Conservation (phyloP, 2,888 invertebrate genomes). For the Melanostoma mellinum region DNA sequence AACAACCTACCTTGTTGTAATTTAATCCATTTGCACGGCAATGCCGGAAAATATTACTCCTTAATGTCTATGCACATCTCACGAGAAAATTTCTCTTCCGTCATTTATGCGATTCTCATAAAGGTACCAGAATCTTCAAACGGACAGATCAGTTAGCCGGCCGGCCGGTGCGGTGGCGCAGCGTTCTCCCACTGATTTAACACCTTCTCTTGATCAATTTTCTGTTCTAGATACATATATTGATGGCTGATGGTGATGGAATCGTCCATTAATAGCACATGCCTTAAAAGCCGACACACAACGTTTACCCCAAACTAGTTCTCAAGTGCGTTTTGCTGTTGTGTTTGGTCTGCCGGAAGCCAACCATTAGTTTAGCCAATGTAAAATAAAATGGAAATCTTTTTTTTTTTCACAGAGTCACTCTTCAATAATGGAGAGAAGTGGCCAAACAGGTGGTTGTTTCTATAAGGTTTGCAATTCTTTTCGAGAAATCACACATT, state of each 20-base stretch:
- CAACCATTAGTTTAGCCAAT: slow-evolving; percentile 44
- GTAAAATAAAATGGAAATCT: slow-evolving; percentile 30
- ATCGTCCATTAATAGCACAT: slow-evolving; percentile 61
- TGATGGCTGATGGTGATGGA: slow-evolving; percentile 58
- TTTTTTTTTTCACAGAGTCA: background rate
- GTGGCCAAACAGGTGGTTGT: slow-evolving; percentile 63
- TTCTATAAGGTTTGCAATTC: slow-evolving; percentile 16
- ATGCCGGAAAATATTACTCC: slow-evolving; percentile 65
- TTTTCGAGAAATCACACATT: slow-evolving; percentile 28
- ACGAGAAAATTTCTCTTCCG: slow-evolving; percentile 54
- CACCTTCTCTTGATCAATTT: slow-evolving; percentile 33
- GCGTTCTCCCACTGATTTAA: slow-evolving; percentile 48
- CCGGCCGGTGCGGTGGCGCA: slow-evolving; percentile 11
- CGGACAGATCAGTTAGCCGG: slow-evolving; percentile 48
- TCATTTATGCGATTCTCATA: slow-evolving; percentile 43
- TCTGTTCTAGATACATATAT: slow-evolving; percentile 63
- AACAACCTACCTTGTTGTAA: slow-evolving; percentile 4
- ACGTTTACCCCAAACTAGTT: slow-evolving; percentile 44
- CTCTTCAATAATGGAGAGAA: slow-evolving; percentile 16
- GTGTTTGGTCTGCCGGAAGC: slow-evolving; percentile 63
- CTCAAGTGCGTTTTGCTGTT: slow-evolving; percentile 59
- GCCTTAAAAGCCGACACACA: slow-evolving; percentile 25
- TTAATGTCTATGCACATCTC: slow-evolving; percentile 35
- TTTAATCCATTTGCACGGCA: slow-evolving; percentile 39
- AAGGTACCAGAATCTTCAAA: slow-evolving; percentile 38